A percentile compares a stretch with the other conserved stretches of the same genome.
These are phyloP conservation scores for Karalla daura DNA, from an alignment of 2,797 vertebrate species.

Conservation along the genomic window DNA sequence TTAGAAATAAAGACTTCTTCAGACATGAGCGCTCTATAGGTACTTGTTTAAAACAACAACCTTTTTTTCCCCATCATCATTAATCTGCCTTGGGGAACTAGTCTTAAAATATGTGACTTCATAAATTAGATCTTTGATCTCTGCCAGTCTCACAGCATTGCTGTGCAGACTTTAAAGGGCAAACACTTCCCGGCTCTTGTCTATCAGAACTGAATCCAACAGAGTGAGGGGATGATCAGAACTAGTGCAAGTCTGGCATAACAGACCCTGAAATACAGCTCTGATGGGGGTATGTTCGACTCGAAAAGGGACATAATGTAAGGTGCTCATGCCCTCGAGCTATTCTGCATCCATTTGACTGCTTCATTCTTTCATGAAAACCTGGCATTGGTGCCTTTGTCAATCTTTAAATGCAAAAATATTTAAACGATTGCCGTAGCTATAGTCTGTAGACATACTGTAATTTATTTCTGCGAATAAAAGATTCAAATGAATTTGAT, in stretches of 20 bases:
- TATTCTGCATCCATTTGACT: slow-evolving; percentile 29
- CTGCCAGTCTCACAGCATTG: slow-evolving; percentile 28
- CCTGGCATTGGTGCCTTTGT: slow-evolving; percentile 12
- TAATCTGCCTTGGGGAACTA: slow-evolving; percentile 34
- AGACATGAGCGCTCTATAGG: not conserved
- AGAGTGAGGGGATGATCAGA: slow-evolving; percentile 47
- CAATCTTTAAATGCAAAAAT: slow-evolving; percentile 31
- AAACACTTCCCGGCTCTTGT: slow-evolving; percentile 36
- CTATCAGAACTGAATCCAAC: slow-evolving; percentile 43
- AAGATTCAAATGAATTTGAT: slow-evolving; percentile 5
- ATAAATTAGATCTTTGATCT: slow-evolving; percentile 48
- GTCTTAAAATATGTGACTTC: slow-evolving; percentile 43
- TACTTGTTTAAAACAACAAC: slow-evolving; percentile 1
- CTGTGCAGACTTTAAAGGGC: slow-evolving; percentile 49
- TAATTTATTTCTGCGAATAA: slow-evolving; percentile 12
- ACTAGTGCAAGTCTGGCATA: slow-evolving; percentile 33
- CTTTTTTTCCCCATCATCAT: slow-evolving; percentile 22
- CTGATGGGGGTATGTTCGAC: slow-evolving; percentile 24
- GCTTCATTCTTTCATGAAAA: slow-evolving; percentile 25
- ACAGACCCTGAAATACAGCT: slow-evolving; percentile 37
- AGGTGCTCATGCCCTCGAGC: slow-evolving; percentile 31
- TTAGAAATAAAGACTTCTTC: slow-evolving; percentile 8
- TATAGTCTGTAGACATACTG: slow-evolving; percentile 6
- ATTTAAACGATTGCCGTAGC: not conserved
- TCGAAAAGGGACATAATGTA: slow-evolving; percentile 42